Evolutionary conservation across 2,888 invertebrate species (phyloP).

Genomic region (Nomada flava): DNA sequence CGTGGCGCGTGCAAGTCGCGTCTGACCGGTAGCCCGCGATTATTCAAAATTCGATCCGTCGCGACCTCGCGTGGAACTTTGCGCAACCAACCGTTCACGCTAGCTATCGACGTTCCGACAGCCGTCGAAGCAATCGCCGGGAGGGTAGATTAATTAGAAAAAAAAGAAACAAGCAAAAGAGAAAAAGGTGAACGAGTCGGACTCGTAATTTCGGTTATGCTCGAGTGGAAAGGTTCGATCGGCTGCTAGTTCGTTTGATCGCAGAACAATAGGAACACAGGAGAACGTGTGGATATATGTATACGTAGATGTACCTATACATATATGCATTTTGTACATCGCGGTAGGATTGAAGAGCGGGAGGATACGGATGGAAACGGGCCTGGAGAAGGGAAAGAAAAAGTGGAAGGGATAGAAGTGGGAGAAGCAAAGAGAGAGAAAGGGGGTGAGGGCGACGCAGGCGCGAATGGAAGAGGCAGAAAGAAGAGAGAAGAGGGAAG

Average conservation of each 20-base stretch:
- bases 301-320: no score
- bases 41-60: neutral
- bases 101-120: slow-evolving; percentile 2
- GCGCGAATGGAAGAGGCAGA: slow-evolving; percentile 2
- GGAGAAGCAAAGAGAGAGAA: neutral
- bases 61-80: slow-evolving; percentile 50
- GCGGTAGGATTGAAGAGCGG: neutral
- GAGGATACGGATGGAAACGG: neutral
- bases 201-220: no score
- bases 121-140: neutral
- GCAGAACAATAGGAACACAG: neutral
- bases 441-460: neutral
- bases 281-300: neutral
- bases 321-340: neutral
- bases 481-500: slow-evolving; percentile 1
- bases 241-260: neutral
- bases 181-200: no score
- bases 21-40: neutral
- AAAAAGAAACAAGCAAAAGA: no score
- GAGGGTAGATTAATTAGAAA: no score
- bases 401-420: neutral
- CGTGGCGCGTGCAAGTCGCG: neutral
- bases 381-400: slow-evolving; percentile 11
- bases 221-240: no score
- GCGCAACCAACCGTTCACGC: slow-evolving; percentile 11